These are phyloP conservation scores for Montipora capitata DNA, from an alignment of 92 coral and sea anemone species.

Conservation along the genomic window DNA sequence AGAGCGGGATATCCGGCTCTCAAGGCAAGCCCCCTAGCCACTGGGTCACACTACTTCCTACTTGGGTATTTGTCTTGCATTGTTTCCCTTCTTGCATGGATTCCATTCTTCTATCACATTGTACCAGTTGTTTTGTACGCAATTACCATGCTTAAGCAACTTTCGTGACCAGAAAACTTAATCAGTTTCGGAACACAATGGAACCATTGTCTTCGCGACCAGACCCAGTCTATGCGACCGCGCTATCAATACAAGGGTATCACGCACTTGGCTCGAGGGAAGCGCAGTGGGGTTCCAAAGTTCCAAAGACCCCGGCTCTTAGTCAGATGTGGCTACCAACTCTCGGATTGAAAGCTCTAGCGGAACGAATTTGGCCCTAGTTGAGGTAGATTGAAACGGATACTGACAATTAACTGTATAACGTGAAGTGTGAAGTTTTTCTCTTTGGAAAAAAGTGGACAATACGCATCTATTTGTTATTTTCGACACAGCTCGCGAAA, in stretches of 20 bases:
- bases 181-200: constrained; percentile 14
- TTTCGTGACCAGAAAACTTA: constrained; percentile 28
- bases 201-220: constrained; percentile 18
- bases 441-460: constrained; percentile 3
- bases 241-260: constrained; percentile 49
- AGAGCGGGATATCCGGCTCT: too few relatives aligned
- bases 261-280: constrained; percentile 52
- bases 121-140: not conserved
- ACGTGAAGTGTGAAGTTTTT: constrained; percentile 3
- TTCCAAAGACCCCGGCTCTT: constrained; percentile 28
- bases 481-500: constrained; percentile 28
- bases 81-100: not conserved
- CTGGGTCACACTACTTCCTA: not conserved
- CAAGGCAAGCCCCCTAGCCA: too few relatives aligned
- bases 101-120: not conserved
- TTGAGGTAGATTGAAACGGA: constrained; percentile 3
- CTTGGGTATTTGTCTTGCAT: not conserved
- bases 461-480: constrained; percentile 17
- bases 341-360: not conserved
- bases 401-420: not conserved
- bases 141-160: not conserved
- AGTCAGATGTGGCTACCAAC: not conserved
- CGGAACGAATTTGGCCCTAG: not conserved
- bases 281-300: constrained; percentile 30
- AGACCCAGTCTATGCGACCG: constrained; percentile 57